These are phyloP conservation scores for Alcis repandata DNA, from an alignment of 2,888 invertebrate species.

Conservation along the genomic window DNA sequence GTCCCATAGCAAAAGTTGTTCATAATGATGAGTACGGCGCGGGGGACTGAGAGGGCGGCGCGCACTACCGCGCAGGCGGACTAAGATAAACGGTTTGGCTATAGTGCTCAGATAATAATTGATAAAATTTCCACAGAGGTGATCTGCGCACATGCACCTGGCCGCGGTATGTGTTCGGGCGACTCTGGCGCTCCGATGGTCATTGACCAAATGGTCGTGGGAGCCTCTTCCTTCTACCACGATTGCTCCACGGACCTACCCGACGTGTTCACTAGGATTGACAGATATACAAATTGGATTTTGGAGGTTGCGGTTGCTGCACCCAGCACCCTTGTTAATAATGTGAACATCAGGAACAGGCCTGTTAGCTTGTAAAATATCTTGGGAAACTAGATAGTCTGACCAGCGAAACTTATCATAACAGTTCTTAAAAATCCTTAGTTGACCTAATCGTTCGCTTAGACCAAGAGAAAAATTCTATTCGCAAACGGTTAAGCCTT, in stretches of 20 bases:
- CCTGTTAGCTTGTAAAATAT: slow-evolving; percentile 17
- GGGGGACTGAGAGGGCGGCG: no score
- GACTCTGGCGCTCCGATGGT: slow-evolving; percentile 72
- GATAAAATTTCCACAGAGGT: slow-evolving; percentile 55
- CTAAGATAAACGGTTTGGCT: no score
- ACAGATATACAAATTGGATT: slow-evolving; percentile 66
- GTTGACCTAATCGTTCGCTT: no score
- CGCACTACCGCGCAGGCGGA: no score
- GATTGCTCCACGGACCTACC: slow-evolving; percentile 57
- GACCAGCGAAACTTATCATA: not conserved
- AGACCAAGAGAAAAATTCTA: no score
- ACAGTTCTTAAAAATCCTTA: not conserved
- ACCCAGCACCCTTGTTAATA: slow-evolving; percentile 30
- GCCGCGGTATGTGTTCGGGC: slow-evolving; percentile 63
- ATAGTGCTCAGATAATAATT: no score
- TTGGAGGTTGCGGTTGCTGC: slow-evolving; percentile 57
- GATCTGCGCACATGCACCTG: slow-evolving; percentile 60
- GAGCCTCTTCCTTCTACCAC: slow-evolving; percentile 57
- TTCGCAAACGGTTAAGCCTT: no score
- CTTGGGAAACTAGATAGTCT: not conserved
- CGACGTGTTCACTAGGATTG: slow-evolving; percentile 65
- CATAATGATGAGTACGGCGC: no score
- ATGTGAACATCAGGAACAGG: slow-evolving; percentile 15
- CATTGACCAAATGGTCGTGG: slow-evolving; percentile 55
- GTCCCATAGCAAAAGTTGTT: no score